A percentile compares a stretch with the other conserved stretches of the same genome.
phyloP scores from a whole-genome alignment of 2,113 vertebrate genomes.

The Pterocles orientalis region DNA sequence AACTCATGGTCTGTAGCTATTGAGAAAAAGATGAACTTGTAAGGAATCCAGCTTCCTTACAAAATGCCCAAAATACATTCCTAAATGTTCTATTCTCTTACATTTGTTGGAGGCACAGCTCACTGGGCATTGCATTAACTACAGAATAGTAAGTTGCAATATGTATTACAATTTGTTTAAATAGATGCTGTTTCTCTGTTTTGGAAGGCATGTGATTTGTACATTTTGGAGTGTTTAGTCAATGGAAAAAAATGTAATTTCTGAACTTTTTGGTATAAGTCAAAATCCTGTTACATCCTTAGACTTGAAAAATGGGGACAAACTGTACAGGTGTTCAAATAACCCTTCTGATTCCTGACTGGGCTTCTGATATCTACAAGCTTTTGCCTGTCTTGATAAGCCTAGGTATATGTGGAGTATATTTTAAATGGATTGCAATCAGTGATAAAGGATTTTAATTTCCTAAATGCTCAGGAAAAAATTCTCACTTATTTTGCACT shows the following conservation, averaged over 20 bases:
- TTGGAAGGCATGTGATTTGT: conserved; percentile 58
- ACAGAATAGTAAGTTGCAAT: conserved; percentile 66
- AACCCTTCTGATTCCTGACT: conserved; percentile 20
- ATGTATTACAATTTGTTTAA: conserved; percentile 53
- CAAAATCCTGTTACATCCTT: conserved; percentile 50
- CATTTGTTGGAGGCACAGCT: conserved; percentile 46
- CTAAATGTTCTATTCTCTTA: conserved; percentile 67
- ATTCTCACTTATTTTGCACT: conserved; percentile 75
- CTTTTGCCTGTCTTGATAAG: conserved; percentile 57
- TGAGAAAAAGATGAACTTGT: conserved; percentile 29
- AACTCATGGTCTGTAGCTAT: conserved; percentile 86
- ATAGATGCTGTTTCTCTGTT: conserved; percentile 43
- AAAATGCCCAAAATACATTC: conserved; percentile 76
- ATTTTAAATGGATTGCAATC: conserved; percentile 58
- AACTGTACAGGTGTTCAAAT: conserved; percentile 43
- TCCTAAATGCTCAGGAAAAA: conserved; percentile 80
- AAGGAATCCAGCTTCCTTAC: conserved; percentile 65
- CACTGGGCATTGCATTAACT: conserved; percentile 73
- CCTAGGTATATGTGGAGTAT: conserved; percentile 46
- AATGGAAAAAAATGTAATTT: conserved; percentile 38
- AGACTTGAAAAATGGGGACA: conserved; percentile 60
- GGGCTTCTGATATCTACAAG: conserved; percentile 31
- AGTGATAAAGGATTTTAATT: conserved; percentile 57
- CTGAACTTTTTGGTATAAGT: conserved; percentile 40
- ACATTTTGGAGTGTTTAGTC: conserved; percentile 42